Conservation (phyloP, 2,797 vertebrate genomes). For the Diceros bicornis region DNA sequence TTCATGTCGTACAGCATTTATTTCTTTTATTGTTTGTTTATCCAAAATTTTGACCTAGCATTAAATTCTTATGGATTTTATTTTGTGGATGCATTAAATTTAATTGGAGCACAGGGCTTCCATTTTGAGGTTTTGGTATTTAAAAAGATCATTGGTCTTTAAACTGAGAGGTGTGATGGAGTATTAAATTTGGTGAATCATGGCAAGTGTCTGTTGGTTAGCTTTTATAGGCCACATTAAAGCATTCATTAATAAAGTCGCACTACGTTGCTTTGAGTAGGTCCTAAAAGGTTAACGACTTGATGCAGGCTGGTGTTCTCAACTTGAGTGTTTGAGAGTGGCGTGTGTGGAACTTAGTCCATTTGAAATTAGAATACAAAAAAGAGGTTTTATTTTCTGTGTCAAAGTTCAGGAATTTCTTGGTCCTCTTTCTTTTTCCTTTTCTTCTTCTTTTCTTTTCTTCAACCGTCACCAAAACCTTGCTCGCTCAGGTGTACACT, state of each 20-base stretch:
- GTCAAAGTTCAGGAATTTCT: conserved; percentile 73
- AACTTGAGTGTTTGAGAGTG: conserved; percentile 78
- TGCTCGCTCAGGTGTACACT: neutral
- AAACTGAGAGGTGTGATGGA: conserved; percentile 87
- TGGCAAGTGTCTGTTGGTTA: conserved; percentile 88
- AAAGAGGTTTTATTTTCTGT: conserved; percentile 80
- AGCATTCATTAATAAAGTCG: conserved; percentile 90
- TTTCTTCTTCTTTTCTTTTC: neutral
- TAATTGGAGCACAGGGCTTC: conserved; percentile 80
- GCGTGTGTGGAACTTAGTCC: conserved; percentile 79
- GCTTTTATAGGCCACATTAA: conserved; percentile 90
- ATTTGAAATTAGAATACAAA: conserved; percentile 85
- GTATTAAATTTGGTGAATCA: conserved; percentile 91
- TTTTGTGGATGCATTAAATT: conserved; percentile 69
- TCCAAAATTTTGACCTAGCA: conserved; percentile 73
- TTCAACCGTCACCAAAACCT: neutral
- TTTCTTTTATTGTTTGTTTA: conserved; percentile 72
- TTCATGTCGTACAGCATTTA: conserved; percentile 73
- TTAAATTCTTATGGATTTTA: conserved; percentile 73
- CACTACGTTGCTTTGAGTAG: conserved; percentile 88
- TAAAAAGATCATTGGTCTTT: conserved; percentile 85
- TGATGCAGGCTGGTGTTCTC: conserved; percentile 85
- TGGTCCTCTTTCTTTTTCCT: neutral
- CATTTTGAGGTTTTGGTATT: conserved; percentile 77
- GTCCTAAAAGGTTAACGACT: conserved; percentile 90